These are phyloP conservation scores for Nephrotoma flavescens DNA, from an alignment of 2,888 invertebrate species.

Conservation along the genomic window DNA sequence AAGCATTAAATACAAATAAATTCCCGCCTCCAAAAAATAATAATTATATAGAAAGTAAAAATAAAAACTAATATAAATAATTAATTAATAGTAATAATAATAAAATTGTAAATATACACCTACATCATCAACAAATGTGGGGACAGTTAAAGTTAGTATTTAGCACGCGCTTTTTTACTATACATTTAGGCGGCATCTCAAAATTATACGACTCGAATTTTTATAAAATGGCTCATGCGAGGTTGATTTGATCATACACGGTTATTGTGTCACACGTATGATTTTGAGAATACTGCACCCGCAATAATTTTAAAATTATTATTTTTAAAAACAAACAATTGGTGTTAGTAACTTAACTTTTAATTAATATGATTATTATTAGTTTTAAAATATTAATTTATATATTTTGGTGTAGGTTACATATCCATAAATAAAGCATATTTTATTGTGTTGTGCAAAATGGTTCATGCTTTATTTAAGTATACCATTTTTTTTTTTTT, in stretches of 20 bases:
- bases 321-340: not conserved
- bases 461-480: not conserved
- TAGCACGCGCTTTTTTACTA: not conserved
- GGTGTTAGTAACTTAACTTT: not conserved
- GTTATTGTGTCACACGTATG: not conserved
- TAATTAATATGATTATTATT: not conserved
- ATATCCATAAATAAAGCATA: not conserved
- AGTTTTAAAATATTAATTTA: not conserved
- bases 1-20: not conserved
- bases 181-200: not conserved
- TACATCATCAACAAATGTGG: not conserved
- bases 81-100: not conserved
- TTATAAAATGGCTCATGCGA: not conserved
- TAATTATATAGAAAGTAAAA: not conserved
- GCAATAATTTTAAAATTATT: not conserved
- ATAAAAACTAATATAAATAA: not conserved
- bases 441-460: not conserved
- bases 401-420: not conserved
- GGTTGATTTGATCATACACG: not conserved
- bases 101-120: not conserved
- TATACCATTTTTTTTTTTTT: not conserved
- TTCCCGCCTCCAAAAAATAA: not conserved
- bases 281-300: not conserved
- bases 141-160: not conserved
- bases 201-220: not conserved